Base-by-base conservation (phyloP, 92 coral and sea anemone species). In the Blastomussa wellsi region DNA sequence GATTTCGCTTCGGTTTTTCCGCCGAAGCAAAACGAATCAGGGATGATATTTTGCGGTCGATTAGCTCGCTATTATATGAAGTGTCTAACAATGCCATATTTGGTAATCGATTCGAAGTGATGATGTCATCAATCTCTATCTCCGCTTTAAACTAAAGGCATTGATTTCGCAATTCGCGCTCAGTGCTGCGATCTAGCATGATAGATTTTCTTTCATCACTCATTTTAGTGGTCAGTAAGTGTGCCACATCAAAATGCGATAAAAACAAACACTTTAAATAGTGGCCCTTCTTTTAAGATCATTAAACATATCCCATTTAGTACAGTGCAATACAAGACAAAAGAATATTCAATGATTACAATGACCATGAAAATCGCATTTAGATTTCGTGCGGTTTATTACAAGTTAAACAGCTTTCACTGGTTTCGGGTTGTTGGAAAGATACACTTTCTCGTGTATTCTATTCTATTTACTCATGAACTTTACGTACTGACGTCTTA, bases 71-170 rank as follows among this genome's bases (percentile, higher is more conserved):
- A 79, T 60, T 60, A 60, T 55, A 26, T 79, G 5, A 32, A 70
- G 65, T 68, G 32, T 64, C 26, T 26, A 44, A 55, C 9, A 20
- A 48, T 70, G 47, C 85, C 85, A 81, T 81, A 81, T 69, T 67
- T 29, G 85, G 85, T 19, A 80, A 81, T 47, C 77, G 77, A 81
- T 81, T 67, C 69, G 41, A 20, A 32, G 48, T 48, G 85, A 32
- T 47, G 65, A 16, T 48, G 76, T 81, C 24, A 49, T 49, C 14
- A 28, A 75, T 17, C 28, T 8, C 19, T 19, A 5, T n/a, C 12
- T 69, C 15, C 72, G 5, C 35, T 15, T 35, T 66, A 31, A 65
- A 48, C 10, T 53, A 16, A 53, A 0, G 2, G 26, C n/a, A 53
- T 8, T 53, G 60, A 4, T 57, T 24, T 57, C 65, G 65, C 29